phyloP scores from a whole-genome alignment of 2,113 vertebrate genomes.

The Colaptes auratus region DNA sequence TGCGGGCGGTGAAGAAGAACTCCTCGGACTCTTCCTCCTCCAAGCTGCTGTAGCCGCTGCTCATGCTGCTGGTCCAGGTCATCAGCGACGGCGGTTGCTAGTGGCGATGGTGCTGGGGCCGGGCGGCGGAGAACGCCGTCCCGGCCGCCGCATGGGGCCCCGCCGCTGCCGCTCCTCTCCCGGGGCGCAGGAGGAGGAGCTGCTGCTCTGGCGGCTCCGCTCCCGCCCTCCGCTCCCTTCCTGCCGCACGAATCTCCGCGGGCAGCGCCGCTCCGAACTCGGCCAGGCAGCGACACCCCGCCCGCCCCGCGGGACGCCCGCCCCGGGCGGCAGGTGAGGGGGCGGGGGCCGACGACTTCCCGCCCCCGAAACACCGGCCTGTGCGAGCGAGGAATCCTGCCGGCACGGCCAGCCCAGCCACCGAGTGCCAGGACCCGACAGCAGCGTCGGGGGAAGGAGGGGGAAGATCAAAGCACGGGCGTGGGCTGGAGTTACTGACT shows the following conservation, averaged over 20 bases:
- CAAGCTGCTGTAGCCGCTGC: conserved; percentile 96
- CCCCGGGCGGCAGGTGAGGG: conserved; percentile 17
- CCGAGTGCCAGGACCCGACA: neutral
- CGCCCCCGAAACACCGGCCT: neutral
- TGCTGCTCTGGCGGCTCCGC: neutral
- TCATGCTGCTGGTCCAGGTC: conserved; percentile 94
- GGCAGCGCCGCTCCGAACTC: conserved; percentile 9
- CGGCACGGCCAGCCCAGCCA: neutral
- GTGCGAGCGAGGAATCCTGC: neutral
- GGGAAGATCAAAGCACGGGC: neutral
- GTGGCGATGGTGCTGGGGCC: neutral
- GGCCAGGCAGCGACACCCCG: neutral
- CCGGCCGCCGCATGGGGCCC: conserved; percentile 55
- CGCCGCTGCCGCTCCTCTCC: conserved; percentile 14
- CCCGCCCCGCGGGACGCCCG: neutral
- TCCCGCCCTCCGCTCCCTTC: conserved; percentile 31
- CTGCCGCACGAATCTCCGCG: conserved; percentile 12
- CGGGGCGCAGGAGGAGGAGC: conserved; percentile 30
- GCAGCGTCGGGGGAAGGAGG: neutral
- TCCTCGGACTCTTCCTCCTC: conserved; percentile 95
- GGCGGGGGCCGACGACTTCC: neutral
- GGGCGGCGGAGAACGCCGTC: conserved; percentile 35
- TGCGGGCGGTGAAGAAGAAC: conserved; percentile 96
- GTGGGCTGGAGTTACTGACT: neutral
- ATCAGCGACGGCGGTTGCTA: conserved; percentile 77